Evolutionary conservation across 1,140 invertebrate genomes (phyloP).

Genomic region (Maniola jurtina): DNA sequence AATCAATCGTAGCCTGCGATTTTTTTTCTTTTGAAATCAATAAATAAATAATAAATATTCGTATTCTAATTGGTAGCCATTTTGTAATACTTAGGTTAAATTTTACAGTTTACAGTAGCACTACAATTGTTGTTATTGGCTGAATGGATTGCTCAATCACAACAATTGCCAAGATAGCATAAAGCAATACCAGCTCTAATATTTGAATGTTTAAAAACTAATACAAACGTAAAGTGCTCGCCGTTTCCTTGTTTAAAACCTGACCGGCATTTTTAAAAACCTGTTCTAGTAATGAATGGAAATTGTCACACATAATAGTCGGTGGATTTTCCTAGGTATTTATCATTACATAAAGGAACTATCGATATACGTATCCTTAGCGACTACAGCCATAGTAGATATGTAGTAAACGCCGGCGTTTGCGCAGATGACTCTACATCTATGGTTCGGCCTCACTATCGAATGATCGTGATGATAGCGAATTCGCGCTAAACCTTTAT

Average conservation of each 20-base stretch:
- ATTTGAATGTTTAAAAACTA: background rate
- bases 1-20: too few species aligned
- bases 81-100: too few species aligned
- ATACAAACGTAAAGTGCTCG: background rate
- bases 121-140: too few species aligned
- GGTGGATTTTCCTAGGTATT: constrained; percentile 1
- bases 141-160: too few species aligned
- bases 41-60: too few species aligned
- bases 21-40: too few species aligned
- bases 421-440: background rate
- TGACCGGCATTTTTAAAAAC: background rate
- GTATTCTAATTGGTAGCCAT: too few species aligned
- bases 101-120: too few species aligned
- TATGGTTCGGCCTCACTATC: background rate
- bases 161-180: too few species aligned
- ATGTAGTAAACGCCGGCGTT: constrained; percentile 1
- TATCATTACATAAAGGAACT: background rate
- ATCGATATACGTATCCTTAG: background rate
- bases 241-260: background rate
- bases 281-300: background rate
- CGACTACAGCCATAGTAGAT: background rate
- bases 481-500: too few species aligned
- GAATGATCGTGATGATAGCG: too few species aligned
- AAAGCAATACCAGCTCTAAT: background rate
- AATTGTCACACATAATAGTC: constrained; percentile 4